Evolutionary conservation across 2,113 vertebrate species (phyloP).

Genomic region (Muntiacus reevesi): DNA sequence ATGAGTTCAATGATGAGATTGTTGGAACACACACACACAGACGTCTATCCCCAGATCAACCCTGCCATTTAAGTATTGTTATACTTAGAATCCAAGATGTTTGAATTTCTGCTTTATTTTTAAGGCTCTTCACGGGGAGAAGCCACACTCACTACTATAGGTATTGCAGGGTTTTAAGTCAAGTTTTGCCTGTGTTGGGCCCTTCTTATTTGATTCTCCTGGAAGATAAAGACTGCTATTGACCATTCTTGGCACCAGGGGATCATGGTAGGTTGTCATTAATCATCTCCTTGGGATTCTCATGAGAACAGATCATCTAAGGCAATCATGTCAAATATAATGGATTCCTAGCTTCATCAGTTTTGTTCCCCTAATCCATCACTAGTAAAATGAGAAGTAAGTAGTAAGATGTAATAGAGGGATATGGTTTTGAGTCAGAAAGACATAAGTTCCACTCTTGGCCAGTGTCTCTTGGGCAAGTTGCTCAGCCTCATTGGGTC

Average conservation of each 20-base stretch:
- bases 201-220: background rate
- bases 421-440: background rate
- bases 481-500: background rate
- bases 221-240: background rate
- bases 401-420: background rate
- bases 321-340: background rate
- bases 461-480: background rate
- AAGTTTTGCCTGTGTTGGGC: background rate
- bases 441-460: background rate
- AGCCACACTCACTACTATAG: background rate
- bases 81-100: background rate
- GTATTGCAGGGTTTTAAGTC: background rate
- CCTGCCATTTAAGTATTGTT: background rate
- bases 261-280: background rate
- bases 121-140: background rate
- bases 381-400: background rate
- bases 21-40: background rate
- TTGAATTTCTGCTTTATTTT: background rate
- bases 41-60: background rate
- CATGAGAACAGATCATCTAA: background rate
- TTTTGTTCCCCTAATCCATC: background rate
- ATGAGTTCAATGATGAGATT: background rate
- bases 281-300: background rate
- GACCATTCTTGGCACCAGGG: background rate
- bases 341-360: background rate